These are phyloP conservation scores for Myotis daubentonii DNA, from an alignment of 2,797 vertebrate genomes.

Conservation along the genomic window DNA sequence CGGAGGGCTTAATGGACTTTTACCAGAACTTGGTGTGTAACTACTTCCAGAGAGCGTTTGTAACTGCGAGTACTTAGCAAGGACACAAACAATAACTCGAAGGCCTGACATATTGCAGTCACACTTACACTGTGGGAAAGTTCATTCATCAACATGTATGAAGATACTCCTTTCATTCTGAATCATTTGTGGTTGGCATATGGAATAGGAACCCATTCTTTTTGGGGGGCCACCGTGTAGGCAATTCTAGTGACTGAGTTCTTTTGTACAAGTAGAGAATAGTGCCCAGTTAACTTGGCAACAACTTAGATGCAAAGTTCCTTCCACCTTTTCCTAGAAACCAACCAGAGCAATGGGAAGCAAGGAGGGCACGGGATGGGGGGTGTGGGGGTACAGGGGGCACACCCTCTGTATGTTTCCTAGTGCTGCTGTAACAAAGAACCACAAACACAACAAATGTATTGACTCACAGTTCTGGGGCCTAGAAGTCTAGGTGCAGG, in stretches of 20 bases:
- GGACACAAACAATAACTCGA: not conserved
- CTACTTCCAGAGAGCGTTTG: not conserved
- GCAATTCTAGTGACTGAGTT: not conserved
- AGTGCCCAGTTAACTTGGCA: not conserved
- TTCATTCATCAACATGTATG: not conserved
- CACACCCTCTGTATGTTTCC: not conserved
- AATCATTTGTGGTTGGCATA: too few species aligned
- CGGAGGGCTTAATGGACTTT: not conserved
- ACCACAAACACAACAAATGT: not conserved
- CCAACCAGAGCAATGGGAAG: not conserved
- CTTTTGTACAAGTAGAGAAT: not conserved
- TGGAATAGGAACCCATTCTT: too few species aligned
- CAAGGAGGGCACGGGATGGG: too few species aligned
- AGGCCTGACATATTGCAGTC: not conserved
- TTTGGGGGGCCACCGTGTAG: not conserved
- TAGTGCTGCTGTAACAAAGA: not conserved
- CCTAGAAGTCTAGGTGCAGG: not conserved
- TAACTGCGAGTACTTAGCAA: not conserved
- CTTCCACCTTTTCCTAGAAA: not conserved
- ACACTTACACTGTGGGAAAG: not conserved
- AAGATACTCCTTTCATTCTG: not conserved
- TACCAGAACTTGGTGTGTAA: not conserved
- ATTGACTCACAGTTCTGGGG: not conserved
- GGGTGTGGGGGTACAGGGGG: too few species aligned
- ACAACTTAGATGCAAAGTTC: not conserved